These are phyloP conservation scores for Lophura nycthemera DNA, from an alignment of 2,113 vertebrate genomes.

Conservation along the genomic window DNA sequence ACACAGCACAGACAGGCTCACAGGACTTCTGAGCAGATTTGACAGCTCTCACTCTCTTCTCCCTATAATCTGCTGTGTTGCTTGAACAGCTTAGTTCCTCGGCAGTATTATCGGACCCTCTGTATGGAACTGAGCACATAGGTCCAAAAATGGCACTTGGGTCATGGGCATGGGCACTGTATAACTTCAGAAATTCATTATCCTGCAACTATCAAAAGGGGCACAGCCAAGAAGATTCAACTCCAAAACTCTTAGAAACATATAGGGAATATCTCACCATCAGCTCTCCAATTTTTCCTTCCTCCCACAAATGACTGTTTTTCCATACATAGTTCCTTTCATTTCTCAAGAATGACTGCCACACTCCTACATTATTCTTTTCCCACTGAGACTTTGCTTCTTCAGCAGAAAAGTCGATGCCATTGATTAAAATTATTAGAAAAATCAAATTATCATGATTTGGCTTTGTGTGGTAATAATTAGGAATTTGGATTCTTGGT, in stretches of 20 bases:
- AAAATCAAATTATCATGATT: background rate
- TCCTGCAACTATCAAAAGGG: background rate
- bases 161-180: background rate
- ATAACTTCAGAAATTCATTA: background rate
- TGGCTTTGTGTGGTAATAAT: background rate
- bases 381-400: background rate
- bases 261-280: background rate
- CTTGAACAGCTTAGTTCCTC: background rate
- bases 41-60: background rate
- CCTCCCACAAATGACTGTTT: background rate
- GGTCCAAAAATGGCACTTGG: background rate
- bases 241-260: background rate
- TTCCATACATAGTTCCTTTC: background rate
- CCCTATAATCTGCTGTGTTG: background rate
- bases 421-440: background rate
- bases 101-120: background rate
- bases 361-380: background rate
- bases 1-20: background rate
- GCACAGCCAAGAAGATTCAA: background rate
- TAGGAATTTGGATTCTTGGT: background rate
- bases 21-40: background rate
- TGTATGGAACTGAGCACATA: fast-evolving
- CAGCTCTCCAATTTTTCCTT: background rate
- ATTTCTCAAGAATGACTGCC: background rate
- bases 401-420: background rate